Percentiles rank a stretch among this genome's conserved stretches.
Conservation (phyloP, 2,797 vertebrate species). For the Platyrinchus mystaceus region DNA sequence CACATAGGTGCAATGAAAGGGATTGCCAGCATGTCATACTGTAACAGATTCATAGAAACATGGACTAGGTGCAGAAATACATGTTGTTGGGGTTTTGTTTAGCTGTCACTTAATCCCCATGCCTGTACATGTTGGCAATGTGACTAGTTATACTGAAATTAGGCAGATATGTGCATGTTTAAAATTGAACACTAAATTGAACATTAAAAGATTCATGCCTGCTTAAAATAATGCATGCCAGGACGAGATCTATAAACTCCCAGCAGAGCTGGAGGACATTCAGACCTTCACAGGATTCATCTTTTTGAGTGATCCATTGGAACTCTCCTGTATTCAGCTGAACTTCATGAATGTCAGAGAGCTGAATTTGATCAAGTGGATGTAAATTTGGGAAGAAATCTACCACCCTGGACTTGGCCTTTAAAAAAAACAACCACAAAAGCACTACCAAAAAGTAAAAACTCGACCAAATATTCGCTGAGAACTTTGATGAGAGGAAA, state of each 20-base stretch:
- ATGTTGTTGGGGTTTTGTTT: not conserved
- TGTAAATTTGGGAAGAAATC: not conserved
- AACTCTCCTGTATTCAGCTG: not conserved
- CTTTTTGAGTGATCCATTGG: not conserved
- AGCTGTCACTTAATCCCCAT: not conserved
- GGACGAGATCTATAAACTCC: not conserved
- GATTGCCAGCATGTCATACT: not conserved
- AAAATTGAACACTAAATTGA: not conserved
- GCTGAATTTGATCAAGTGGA: not conserved
- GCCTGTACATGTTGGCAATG: fast-evolving
- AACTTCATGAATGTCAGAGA: not conserved
- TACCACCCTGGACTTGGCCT: not conserved
- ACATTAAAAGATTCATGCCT: not conserved
- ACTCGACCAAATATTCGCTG: not conserved
- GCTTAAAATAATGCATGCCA: not conserved
- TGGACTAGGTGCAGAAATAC: not conserved
- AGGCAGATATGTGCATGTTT: not conserved
- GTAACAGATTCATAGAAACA: not conserved
- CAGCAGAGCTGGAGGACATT: not conserved
- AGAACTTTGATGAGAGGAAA: not conserved
- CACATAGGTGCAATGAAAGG: not conserved
- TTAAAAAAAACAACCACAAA: not conserved
- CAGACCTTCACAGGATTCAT: not conserved
- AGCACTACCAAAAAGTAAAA: not conserved
- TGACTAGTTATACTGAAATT: not conserved